phyloP scores from a whole-genome alignment of 1,140 invertebrate species.

The Zaprionus ghesquierei region DNA sequence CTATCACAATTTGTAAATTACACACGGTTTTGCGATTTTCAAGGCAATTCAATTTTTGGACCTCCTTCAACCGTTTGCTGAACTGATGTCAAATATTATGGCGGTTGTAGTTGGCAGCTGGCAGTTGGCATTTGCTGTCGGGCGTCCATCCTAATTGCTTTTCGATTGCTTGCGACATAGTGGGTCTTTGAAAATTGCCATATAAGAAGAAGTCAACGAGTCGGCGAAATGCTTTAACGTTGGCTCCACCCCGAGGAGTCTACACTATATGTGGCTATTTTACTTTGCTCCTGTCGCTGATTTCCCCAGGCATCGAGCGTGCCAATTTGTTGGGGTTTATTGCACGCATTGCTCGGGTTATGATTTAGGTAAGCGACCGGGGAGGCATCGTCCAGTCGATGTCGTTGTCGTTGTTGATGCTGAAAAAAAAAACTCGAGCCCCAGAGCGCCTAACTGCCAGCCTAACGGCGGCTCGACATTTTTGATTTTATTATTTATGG shows the following conservation, averaged over 20 bases:
- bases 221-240: not conserved
- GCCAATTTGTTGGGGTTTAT: slow-evolving; percentile 71
- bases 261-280: slow-evolving; percentile 19
- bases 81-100: slow-evolving; percentile 21
- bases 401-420: slow-evolving; percentile 12
- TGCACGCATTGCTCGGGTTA: slow-evolving; percentile 49
- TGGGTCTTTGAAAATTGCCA: slow-evolving; percentile 3
- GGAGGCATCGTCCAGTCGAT: slow-evolving; percentile 20
- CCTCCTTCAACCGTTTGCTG: slow-evolving; percentile 17
- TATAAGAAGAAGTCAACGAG: not conserved
- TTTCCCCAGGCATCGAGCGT: slow-evolving; percentile 72
- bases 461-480: slow-evolving; percentile 35
- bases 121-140: not conserved
- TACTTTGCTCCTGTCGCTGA: slow-evolving; percentile 53
- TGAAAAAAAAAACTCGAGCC: slow-evolving; percentile 43
- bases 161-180: slow-evolving; percentile 20
- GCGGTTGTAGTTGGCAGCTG: too few species aligned
- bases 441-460: slow-evolving; percentile 2
- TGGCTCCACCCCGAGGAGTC: not conserved
- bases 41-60: slow-evolving; percentile 22
- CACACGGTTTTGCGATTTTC: not conserved
- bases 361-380: slow-evolving; percentile 70
- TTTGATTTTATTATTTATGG: slow-evolving; percentile 78
- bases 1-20: slow-evolving; percentile 11
- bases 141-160: slow-evolving; percentile 24